Evolutionary conservation across 1,140 invertebrate species (phyloP), one percentile per base, ranked within the genome.

Genomic region (Zaprionus kolodkinae): DNA sequence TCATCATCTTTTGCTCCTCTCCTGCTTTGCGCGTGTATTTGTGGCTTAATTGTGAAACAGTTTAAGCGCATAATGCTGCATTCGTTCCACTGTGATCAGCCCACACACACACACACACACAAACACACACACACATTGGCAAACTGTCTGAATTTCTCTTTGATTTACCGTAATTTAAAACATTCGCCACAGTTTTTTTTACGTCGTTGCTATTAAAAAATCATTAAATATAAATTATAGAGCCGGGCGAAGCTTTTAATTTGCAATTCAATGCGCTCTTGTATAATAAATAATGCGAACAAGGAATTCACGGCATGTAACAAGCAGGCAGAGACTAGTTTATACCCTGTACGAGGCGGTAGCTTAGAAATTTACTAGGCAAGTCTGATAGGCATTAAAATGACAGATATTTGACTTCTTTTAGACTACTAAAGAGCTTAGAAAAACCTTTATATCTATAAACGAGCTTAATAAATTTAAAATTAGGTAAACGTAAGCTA

Each of bases 121-220:
- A n/a, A n/a, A 43, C 40, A 52, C 17, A 54, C 33, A 54, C 11
- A 40, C 21, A 21, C 21, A 57, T 30, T 67, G 38, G 35, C 21
- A 35, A 65, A 57, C 73, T 71, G 60, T 50, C 67, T 74, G 72
- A 43, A 50, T 43, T 50, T 48, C 72, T 13, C 13, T 67, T 72
- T 81, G 82, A 86, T 86, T 86, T 86, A 86, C 80, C 45, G 68
- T 63, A 81, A 68, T 81, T 86, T 81, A 81, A 86, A 70, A 66
- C 78, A 76, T 86, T 86, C 69, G 68, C 56, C 75, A 79, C 68
- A 75, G 67, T 63, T 63, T 75, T 63, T 75, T 73, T 74, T 70
- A 43, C 54, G 43, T 71, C 48, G 50, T 38, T 75, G 61, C 68
- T 71, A 75, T 75, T 75, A 71, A 71, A 72, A 76, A 76, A 76